Evolutionary conservation across 2,888 invertebrate species (phyloP).

Genomic region (Tortricodes alternella): DNA sequence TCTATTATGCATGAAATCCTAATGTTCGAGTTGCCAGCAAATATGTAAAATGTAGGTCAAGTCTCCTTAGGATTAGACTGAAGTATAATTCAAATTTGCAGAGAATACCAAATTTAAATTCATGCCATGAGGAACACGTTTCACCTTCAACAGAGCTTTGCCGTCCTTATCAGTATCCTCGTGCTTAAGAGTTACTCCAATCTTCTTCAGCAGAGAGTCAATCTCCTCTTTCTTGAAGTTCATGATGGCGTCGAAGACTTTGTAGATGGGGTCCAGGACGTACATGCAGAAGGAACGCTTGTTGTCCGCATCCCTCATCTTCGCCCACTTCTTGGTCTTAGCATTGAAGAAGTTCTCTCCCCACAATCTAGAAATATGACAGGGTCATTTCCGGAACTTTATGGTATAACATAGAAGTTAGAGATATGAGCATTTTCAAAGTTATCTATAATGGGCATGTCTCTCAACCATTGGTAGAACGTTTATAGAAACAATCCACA

Average conservation of each 20-base stretch:
- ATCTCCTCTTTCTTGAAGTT: constrained; percentile 98
- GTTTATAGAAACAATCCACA: constrained; percentile 48
- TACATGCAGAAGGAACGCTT: constrained; percentile 99
- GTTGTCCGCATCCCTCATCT: constrained; percentile 94
- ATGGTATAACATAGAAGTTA: background rate
- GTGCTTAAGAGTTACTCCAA: constrained; percentile 94
- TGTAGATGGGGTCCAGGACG: constrained; percentile 99
- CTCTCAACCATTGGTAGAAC: constrained; percentile 57
- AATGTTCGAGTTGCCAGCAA: too few relatives aligned
- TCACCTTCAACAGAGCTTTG: constrained; percentile 95
- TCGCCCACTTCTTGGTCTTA: constrained; percentile 99
- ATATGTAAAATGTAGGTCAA: too few relatives aligned
- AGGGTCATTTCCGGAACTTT: background rate
- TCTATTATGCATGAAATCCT: too few relatives aligned
- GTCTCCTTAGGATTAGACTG: too few relatives aligned
- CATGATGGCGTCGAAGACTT: constrained; percentile 92
- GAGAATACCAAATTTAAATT: too few relatives aligned
- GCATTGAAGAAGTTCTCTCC: constrained; percentile 99
- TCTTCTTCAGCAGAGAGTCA: constrained; percentile 92
- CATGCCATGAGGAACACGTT: background rate
- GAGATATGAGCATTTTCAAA: too few relatives aligned
- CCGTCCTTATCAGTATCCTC: constrained; percentile 99
- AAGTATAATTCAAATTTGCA: too few relatives aligned
- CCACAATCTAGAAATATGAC: constrained; percentile 86
- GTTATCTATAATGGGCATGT: too few relatives aligned